Evolutionary conservation across 2,113 vertebrate genomes (phyloP), one percentile per base, ranked within the genome.

Genomic region (Colinus virginianus): DNA sequence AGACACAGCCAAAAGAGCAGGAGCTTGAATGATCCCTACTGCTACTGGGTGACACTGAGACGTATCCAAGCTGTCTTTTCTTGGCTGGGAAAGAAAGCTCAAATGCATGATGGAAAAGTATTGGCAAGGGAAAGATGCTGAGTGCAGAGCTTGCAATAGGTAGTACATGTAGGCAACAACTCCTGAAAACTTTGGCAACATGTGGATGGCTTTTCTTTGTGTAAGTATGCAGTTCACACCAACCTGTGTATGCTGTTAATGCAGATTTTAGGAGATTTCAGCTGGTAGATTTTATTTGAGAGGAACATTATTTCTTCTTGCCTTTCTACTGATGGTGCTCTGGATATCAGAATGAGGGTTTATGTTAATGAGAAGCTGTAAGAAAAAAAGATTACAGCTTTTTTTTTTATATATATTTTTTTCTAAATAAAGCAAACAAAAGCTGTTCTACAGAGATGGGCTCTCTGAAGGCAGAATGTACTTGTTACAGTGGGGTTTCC

Each of bases 241-340:
- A n/a, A 34, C 5, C 2, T 42, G 7, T 11, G 4, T 56, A 5
- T 59, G 36, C 32, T 64, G 6, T 19, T 80, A 59, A 42, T 55
- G 22, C 8, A 71, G 32, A 74, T 72, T 84, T 78, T 32, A n/a
- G 22, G 69, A 34, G 51, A 36, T 56, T 75, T 72, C 59, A 66
- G 15, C 30, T 71, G 16, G 20, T 64, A 83, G 55, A 38, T 84
- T 61, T 86, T 69, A 48, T 19, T 78, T 2, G 22, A 0, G 0
- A 42, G 36, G 8, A 59, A 63, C 8, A 9, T 20, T 20, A 25
- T 71, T 90, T 58, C 40, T 79, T 79, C 32, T 74, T n/a, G 48
- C 14, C 82, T 90, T 62, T 84, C 30, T 16, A 49, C 40, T 76
- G 36, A 69, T 2, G 36, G 11, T 84, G 22, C 17, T 82, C 20